Conservation (phyloP, 2,888 invertebrate species). For the Macaria liturata region DNA sequence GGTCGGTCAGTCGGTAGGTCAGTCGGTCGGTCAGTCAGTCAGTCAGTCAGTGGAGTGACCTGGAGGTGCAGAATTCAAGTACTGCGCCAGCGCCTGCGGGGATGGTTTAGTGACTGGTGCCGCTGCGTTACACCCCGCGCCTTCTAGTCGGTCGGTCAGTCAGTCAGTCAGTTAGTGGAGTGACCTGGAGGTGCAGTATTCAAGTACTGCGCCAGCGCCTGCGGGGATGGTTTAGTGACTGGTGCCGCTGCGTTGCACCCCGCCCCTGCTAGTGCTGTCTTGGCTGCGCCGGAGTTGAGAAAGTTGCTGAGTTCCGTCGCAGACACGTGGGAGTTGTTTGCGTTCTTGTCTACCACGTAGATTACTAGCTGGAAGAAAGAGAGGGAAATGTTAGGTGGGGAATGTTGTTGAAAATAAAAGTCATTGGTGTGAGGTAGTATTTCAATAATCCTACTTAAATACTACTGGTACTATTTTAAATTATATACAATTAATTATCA, state of each 20-base stretch:
- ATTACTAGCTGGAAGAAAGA: slow-evolving; percentile 58
- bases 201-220: slow-evolving; percentile 93
- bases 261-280: slow-evolving; percentile 88
- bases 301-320: slow-evolving; percentile 88
- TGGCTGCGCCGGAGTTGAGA: slow-evolving; percentile 87
- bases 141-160: slow-evolving; percentile 67
- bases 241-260: slow-evolving; percentile 89
- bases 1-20: too few species aligned
- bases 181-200: slow-evolving; percentile 92
- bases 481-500: too few species aligned
- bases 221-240: slow-evolving; percentile 89
- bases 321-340: slow-evolving; percentile 87
- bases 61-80: slow-evolving; percentile 81
- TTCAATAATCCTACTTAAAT: too few species aligned
- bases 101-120: slow-evolving; percentile 90
- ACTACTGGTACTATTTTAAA: too few species aligned
- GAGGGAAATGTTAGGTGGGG: too few species aligned
- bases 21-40: too few species aligned
- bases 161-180: background rate
- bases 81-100: slow-evolving; percentile 90
- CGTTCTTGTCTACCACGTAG: slow-evolving; percentile 69
- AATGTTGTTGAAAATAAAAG: too few species aligned
- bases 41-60: slow-evolving; percentile 74
- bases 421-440: too few species aligned
- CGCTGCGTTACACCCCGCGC: slow-evolving; percentile 88